Evolutionary conservation across 2,888 invertebrate species (phyloP).

Genomic region (Eristalis intricaria): DNA sequence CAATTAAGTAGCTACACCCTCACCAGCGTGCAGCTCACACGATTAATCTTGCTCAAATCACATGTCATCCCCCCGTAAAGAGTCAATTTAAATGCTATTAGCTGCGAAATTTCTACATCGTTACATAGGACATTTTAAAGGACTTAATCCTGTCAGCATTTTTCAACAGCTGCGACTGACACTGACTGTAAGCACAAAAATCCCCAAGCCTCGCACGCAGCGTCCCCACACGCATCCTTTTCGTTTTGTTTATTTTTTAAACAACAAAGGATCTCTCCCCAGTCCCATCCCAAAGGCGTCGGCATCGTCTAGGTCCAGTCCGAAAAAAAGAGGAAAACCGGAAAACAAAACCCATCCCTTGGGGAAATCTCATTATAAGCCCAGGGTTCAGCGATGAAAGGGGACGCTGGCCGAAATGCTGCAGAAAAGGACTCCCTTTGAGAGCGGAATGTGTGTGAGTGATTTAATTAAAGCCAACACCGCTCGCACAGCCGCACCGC

Average conservation of each 20-base stretch:
- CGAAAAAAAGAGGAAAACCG: neutral
- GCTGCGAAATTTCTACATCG: neutral
- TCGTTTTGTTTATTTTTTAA: neutral
- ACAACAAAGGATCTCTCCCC: slow-evolving; percentile 6
- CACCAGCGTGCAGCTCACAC: neutral
- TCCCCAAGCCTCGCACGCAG: neutral
- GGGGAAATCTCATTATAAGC: slow-evolving; percentile 29
- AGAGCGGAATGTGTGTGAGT: slow-evolving; percentile 14
- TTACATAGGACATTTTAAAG: neutral
- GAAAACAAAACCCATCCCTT: slow-evolving; percentile 7
- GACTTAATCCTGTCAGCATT: neutral
- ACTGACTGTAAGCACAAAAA: neutral
- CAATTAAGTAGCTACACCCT: neutral
- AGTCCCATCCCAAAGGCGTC: neutral
- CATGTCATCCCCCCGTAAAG: neutral
- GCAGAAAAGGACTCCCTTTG: neutral
- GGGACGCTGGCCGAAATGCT: neutral
- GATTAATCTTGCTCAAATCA: neutral
- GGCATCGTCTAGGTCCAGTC: slow-evolving; percentile 5
- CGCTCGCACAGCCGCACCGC: neutral
- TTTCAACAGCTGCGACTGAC: slow-evolving; percentile 11
- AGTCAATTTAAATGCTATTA: slow-evolving; percentile 1
- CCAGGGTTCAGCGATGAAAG: neutral
- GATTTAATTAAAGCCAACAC: slow-evolving; percentile 18
- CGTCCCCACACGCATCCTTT: neutral